A percentile compares a stretch with the other conserved stretches of the same genome.
Conservation (phyloP, 2,888 invertebrate genomes). For the Periphyllus acericola region DNA sequence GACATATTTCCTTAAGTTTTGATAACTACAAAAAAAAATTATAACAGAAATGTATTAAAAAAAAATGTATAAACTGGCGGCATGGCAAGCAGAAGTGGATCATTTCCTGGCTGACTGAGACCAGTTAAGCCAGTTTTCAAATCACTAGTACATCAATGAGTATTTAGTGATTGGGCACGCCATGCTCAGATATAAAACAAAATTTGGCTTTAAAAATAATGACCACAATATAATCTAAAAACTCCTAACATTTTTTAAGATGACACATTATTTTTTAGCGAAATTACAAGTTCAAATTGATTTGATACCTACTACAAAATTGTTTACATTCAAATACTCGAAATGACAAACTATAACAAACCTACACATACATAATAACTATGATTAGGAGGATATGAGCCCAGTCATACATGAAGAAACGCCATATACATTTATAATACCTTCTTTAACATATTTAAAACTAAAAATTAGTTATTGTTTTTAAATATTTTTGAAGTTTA, state of each 20-base stretch:
- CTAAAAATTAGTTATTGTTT: background rate
- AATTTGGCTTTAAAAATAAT: background rate
- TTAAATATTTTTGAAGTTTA: background rate
- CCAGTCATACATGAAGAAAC: background rate
- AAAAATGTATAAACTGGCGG: too few relatives aligned
- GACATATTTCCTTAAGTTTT: conserved; percentile 45
- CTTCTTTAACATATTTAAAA: too few relatives aligned
- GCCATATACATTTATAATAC: too few relatives aligned
- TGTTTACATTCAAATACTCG: background rate
- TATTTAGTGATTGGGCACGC: too few relatives aligned
- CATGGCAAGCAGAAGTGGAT: too few relatives aligned
- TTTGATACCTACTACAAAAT: background rate
- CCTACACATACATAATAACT: background rate
- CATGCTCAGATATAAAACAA: too few relatives aligned
- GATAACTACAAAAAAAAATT: background rate
- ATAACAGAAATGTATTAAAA: background rate
- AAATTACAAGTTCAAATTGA: background rate
- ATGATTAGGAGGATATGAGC: background rate
- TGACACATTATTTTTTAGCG: background rate
- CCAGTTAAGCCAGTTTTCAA: too few relatives aligned
- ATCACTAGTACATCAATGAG: too few relatives aligned
- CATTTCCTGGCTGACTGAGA: too few relatives aligned
- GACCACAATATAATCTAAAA: background rate
- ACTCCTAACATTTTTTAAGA: background rate
- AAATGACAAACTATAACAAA: background rate